These are phyloP conservation scores for Spea hammondii DNA, from an alignment of 2,797 vertebrate species.

Conservation along the genomic window DNA sequence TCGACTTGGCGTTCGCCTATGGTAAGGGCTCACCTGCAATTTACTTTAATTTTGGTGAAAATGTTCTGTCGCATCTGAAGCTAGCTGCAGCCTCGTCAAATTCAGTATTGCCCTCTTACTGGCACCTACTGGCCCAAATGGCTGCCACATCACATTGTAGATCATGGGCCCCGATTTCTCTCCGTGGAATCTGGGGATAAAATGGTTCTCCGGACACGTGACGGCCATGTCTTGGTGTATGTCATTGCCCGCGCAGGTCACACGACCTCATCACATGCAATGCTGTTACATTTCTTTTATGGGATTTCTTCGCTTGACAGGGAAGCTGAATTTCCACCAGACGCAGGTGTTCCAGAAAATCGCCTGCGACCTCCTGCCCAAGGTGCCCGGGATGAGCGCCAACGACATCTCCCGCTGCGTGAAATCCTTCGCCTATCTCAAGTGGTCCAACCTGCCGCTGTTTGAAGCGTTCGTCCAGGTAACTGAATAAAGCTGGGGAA, in stretches of 20 bases:
- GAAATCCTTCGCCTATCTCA: slow-evolving; percentile 83
- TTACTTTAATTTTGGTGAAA: no score
- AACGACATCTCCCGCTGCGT: slow-evolving; percentile 70
- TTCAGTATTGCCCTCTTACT: slow-evolving; percentile 16
- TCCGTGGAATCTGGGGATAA: slow-evolving; percentile 1
- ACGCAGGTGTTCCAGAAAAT: slow-evolving; percentile 82
- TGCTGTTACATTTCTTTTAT: not conserved
- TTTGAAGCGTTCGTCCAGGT: slow-evolving; percentile 86
- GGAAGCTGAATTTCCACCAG: slow-evolving; percentile 84
- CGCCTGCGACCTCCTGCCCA: slow-evolving; percentile 73
- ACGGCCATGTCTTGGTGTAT: not conserved
- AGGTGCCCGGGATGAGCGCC: slow-evolving; percentile 62
- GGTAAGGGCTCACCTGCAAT: slow-evolving; percentile 65
- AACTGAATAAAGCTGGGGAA: slow-evolving; percentile 1
- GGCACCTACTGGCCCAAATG: slow-evolving; percentile 55
- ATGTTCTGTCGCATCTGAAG: no score
- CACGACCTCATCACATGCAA: no score
- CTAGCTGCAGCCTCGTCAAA: slow-evolving; percentile 59
- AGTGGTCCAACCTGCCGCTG: slow-evolving; percentile 81
- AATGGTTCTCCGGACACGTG: not conserved
- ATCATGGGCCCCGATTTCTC: slow-evolving; percentile 38
- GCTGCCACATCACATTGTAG: slow-evolving; percentile 49
- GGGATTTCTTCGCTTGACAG: slow-evolving; percentile 58
- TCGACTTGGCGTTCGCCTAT: slow-evolving; percentile 80
- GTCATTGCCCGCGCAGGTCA: not conserved